phyloP scores from a whole-genome alignment of 2,797 vertebrate species.

The Luscinia luscinia region DNA sequence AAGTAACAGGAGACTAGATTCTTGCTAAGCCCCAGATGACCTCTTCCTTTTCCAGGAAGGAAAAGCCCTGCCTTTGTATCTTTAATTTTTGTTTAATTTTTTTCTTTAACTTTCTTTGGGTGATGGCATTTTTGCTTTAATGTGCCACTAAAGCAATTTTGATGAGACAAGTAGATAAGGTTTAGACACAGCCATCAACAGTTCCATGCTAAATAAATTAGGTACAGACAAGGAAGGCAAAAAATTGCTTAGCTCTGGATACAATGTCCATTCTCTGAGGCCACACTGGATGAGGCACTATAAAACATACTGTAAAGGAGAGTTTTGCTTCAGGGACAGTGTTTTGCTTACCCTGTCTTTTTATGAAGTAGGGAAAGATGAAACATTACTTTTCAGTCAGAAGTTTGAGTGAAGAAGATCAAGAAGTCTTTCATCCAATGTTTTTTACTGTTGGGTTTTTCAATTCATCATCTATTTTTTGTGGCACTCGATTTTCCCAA shows the following conservation, averaged over 20 bases:
- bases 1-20: neutral
- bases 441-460: slow-evolving; percentile 31
- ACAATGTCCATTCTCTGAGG: neutral
- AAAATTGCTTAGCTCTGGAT: neutral
- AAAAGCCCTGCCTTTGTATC: neutral
- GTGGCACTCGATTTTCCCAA: neutral
- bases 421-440: slow-evolving; percentile 53
- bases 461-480: slow-evolving; percentile 10
- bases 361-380: slow-evolving; percentile 19
- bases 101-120: neutral
- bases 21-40: neutral
- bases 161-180: neutral
- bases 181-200: neutral
- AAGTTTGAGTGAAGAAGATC: slow-evolving; percentile 38
- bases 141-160: neutral
- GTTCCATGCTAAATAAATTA: neutral
- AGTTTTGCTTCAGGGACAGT: slow-evolving; percentile 23
- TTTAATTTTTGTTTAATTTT: neutral
- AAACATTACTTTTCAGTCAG: slow-evolving; percentile 18
- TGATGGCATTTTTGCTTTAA: neutral
- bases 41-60: neutral
- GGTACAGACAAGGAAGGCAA: neutral
- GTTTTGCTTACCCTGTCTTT: slow-evolving; percentile 49
- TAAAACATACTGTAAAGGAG: neutral
- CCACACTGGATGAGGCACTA: neutral